Evolutionary conservation across 1,140 invertebrate genomes (phyloP).

Genomic region (Drosophila pectinifera): DNA sequence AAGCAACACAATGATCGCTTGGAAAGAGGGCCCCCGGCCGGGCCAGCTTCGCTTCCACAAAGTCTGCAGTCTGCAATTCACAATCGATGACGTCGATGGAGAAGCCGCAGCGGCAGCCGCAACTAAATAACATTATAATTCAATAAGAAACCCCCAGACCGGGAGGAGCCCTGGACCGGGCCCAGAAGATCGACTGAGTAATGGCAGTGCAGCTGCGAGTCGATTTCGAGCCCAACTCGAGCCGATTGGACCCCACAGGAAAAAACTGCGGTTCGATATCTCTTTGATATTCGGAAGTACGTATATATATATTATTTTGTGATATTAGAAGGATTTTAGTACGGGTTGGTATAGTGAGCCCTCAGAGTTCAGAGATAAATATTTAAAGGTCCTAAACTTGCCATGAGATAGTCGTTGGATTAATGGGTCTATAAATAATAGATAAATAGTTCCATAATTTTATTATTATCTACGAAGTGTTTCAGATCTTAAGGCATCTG

Average conservation of each 20-base stretch:
- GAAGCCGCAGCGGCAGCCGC: conserved; percentile 17
- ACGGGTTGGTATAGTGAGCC: too few relatives aligned
- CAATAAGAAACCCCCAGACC: conserved; percentile 63
- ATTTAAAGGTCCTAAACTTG: too few relatives aligned
- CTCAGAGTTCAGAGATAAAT: too few relatives aligned
- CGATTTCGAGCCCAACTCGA: conserved; percentile 9
- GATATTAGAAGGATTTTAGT: too few relatives aligned
- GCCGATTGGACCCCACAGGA: conserved; percentile 5
- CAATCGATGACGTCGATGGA: conserved; percentile 61
- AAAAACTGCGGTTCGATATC: neutral
- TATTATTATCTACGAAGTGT: too few relatives aligned
- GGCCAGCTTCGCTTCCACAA: conserved; percentile 18
- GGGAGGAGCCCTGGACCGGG: conserved; percentile 25
- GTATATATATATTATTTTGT: too few relatives aligned
- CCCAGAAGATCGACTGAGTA: conserved; percentile 29
- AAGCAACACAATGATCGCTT: conserved; percentile 16
- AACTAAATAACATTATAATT: conserved; percentile 78
- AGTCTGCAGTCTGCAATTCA: conserved; percentile 35
- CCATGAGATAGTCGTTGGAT: neutral
- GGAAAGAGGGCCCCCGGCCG: neutral
- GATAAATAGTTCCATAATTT: too few relatives aligned
- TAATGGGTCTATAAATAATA: neutral
- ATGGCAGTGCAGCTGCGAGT: conserved; percentile 54
- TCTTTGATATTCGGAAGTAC: neutral
- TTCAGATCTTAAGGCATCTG: too few relatives aligned